Evolutionary conservation across 2,888 invertebrate genomes (phyloP).

Genomic region (Imbricaverruca yamaguchii): DNA sequence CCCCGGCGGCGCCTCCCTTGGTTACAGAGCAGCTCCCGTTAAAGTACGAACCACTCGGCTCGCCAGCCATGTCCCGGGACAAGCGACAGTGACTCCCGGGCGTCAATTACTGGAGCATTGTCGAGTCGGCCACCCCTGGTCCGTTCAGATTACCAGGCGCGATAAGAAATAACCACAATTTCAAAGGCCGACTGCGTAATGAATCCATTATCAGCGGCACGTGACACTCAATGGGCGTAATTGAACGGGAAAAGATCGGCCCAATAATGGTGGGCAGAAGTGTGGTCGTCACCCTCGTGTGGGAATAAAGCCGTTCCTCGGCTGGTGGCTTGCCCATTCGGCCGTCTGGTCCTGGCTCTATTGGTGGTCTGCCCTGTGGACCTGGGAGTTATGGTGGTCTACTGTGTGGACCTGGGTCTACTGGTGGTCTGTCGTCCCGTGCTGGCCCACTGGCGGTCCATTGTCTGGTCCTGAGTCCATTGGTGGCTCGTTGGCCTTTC

Average conservation of each 20-base stretch:
- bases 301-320: neutral
- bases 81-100: neutral
- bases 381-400: too few species aligned
- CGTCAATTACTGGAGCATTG: neutral
- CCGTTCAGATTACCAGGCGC: neutral
- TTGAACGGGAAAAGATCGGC: conserved; percentile 19
- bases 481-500: too few species aligned
- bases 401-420: too few species aligned
- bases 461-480: too few species aligned
- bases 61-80: too few species aligned
- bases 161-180: conserved; percentile 20
- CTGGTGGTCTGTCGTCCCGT: too few species aligned
- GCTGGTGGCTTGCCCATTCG: neutral
- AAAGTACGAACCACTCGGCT: too few species aligned
- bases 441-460: too few species aligned
- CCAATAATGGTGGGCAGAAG: neutral
- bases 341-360: too few species aligned
- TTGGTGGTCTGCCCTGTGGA: too few species aligned
- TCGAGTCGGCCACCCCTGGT: neutral
- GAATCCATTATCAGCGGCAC: conserved; percentile 16
- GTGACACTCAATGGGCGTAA: conserved; percentile 18
- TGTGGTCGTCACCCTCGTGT: neutral
- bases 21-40: too few species aligned
- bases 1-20: too few species aligned
- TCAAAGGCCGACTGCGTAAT: neutral